Conservation (phyloP, 2,888 invertebrate genomes). For the Steinernema hermaphroditum region DNA sequence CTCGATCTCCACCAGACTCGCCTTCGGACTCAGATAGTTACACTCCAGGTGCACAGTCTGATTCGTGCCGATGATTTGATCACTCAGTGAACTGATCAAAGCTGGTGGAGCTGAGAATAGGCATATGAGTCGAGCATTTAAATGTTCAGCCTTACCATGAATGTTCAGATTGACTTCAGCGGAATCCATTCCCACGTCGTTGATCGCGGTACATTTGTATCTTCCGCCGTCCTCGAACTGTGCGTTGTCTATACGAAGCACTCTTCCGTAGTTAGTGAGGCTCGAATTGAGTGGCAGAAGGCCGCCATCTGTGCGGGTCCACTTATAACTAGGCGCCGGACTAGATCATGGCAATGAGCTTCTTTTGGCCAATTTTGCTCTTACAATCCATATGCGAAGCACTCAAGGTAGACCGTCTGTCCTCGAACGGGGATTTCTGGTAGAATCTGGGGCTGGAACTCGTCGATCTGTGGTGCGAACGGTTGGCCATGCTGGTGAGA, state of each 20-base stretch:
- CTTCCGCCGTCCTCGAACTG: constrained; percentile 54
- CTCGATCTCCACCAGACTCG: constrained; percentile 36
- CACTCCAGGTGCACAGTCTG: constrained; percentile 51
- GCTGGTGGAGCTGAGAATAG: constrained; percentile 55
- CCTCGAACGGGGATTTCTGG: constrained; percentile 60
- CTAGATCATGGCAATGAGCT: constrained; percentile 45
- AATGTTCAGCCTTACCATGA: constrained; percentile 43
- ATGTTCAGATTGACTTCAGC: constrained; percentile 58
- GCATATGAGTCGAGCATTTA: neutral
- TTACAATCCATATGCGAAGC: constrained; percentile 65
- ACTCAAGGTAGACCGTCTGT: constrained; percentile 61
- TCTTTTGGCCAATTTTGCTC: constrained; percentile 35
- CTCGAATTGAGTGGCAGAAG: constrained; percentile 49
- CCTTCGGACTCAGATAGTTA: constrained; percentile 25
- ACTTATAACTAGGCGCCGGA: constrained; percentile 59
- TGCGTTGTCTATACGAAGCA: constrained; percentile 59
- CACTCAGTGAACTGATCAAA: constrained; percentile 50
- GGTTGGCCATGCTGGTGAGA: constrained; percentile 37
- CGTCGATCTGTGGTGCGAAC: constrained; percentile 57
- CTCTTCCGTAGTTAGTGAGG: constrained; percentile 56
- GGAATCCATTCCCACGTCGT: constrained; percentile 51
- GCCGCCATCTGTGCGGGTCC: constrained; percentile 58
- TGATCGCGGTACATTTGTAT: constrained; percentile 58
- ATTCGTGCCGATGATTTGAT: constrained; percentile 49
- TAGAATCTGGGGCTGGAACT: constrained; percentile 58